These are phyloP conservation scores for Neocloeon triangulifer DNA, from an alignment of 1,140 invertebrate species.

Conservation along the genomic window DNA sequence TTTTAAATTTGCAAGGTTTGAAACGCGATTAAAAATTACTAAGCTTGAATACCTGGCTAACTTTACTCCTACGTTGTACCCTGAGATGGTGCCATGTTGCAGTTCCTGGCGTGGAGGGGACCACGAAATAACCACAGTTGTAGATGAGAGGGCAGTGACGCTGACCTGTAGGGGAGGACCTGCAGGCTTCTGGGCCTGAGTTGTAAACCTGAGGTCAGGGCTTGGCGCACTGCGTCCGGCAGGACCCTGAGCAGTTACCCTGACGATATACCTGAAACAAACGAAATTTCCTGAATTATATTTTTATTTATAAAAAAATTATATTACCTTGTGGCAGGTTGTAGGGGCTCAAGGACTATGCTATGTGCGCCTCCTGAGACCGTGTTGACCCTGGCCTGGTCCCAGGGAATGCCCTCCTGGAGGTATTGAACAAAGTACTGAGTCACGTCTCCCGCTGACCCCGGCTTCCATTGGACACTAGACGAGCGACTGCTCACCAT, in stretches of 20 bases:
- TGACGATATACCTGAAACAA: too few relatives aligned
- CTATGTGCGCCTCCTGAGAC: too few relatives aligned
- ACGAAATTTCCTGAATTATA: too few relatives aligned
- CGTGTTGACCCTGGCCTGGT: too few relatives aligned
- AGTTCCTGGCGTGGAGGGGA: conserved; percentile 38
- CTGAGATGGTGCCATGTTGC: conserved; percentile 46
- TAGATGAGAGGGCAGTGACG: conserved; percentile 46
- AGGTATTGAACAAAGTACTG: conserved; percentile 52
- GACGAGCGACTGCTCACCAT: conserved; percentile 44
- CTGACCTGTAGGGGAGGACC: conserved; percentile 47
- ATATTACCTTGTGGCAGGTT: conserved; percentile 56
- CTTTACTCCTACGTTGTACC: conserved; percentile 36
- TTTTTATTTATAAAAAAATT: too few relatives aligned
- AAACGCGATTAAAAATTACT: neutral
- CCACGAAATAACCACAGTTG: conserved; percentile 56
- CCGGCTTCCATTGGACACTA: conserved; percentile 53
- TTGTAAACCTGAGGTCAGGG: too few relatives aligned
- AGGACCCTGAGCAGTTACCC: conserved; percentile 51
- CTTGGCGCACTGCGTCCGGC: conserved; percentile 49
- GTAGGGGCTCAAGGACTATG: conserved; percentile 47
- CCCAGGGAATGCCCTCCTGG: too few relatives aligned
- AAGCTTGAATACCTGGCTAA: conserved; percentile 12
- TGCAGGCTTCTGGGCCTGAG: conserved; percentile 53
- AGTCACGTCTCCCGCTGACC: conserved; percentile 36
- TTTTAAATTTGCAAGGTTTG: conserved; percentile 11